A percentile compares a stretch with the other conserved stretches of the same genome.
Evolutionary conservation across 92 coral and sea anemone genomes (phyloP).

Genomic region (Actinostola sp.): DNA sequence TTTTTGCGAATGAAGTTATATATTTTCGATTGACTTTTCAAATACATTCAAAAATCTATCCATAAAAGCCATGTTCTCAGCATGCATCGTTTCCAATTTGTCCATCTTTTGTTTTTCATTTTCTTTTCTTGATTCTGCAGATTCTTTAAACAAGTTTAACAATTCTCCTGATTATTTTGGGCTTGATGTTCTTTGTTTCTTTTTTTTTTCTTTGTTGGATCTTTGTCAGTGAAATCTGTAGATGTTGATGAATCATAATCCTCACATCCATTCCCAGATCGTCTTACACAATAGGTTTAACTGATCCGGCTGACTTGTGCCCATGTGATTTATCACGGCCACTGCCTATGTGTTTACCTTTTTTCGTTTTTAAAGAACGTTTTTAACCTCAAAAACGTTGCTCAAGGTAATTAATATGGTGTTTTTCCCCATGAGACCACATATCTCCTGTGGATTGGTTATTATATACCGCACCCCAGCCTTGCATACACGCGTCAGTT

Average conservation of each 20-base stretch:
- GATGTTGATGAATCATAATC: too few relatives aligned
- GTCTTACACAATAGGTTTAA: neutral
- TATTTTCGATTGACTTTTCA: slow-evolving; percentile 40
- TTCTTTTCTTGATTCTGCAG: slow-evolving; percentile 39
- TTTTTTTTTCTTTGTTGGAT: too few relatives aligned
- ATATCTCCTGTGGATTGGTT: neutral
- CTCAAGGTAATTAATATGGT: neutral
- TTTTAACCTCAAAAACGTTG: neutral
- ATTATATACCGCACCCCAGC: neutral
- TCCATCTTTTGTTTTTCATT: slow-evolving; percentile 34
- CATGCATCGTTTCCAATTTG: slow-evolving; percentile 51
- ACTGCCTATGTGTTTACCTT: neutral
- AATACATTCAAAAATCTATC: slow-evolving; percentile 32
- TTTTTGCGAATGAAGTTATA: too few relatives aligned
- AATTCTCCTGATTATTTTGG: slow-evolving; percentile 31
- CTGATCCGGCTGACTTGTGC: neutral
- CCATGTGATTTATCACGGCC: neutral
- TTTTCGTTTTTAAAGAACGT: neutral
- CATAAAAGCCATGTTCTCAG: slow-evolving; percentile 46
- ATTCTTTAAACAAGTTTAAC: slow-evolving; percentile 35
- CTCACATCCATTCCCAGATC: slow-evolving; percentile 4
- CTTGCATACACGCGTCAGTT: neutral
- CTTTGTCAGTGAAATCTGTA: too few relatives aligned
- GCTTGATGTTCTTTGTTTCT: neutral
- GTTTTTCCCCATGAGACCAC: neutral